Percentiles rank a stretch among this genome's conserved stretches.
Conservation (phyloP, 2,888 invertebrate species). For the Cremastinae sp. region DNA sequence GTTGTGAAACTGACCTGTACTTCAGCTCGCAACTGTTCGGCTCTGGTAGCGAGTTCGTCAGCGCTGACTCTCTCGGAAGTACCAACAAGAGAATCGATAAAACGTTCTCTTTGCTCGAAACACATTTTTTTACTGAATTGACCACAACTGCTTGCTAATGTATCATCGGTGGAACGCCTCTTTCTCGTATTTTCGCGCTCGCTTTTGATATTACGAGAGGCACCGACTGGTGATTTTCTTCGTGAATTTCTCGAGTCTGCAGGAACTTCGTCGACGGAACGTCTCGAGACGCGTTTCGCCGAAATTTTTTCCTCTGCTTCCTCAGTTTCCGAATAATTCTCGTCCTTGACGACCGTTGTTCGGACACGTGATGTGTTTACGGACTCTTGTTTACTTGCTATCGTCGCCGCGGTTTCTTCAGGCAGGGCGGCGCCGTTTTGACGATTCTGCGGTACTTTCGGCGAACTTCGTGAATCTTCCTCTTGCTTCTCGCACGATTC, state of each 20-base stretch:
- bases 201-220: slow-evolving; percentile 52
- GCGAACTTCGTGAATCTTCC: slow-evolving; percentile 71
- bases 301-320: slow-evolving; percentile 62
- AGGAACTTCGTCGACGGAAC: slow-evolving; percentile 52
- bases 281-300: slow-evolving; percentile 43
- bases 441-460: slow-evolving; percentile 76
- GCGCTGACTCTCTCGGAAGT: slow-evolving; percentile 73
- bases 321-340: slow-evolving; percentile 62
- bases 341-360: slow-evolving; percentile 58
- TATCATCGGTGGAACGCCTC: slow-evolving; percentile 67
- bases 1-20: slow-evolving; percentile 75
- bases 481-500: slow-evolving; percentile 70
- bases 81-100: slow-evolving; percentile 74
- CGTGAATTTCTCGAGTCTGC: slow-evolving; percentile 70
- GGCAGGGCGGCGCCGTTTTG: slow-evolving; percentile 77
- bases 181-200: slow-evolving; percentile 62
- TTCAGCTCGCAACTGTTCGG: slow-evolving; percentile 75
- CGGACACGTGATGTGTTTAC: slow-evolving; percentile 43
- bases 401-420: slow-evolving; percentile 73
- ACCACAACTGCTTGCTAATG: slow-evolving; percentile 63
- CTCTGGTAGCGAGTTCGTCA: slow-evolving; percentile 74
- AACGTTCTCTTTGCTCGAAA: slow-evolving; percentile 75
- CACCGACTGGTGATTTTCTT: slow-evolving; percentile 58
- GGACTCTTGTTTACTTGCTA: slow-evolving; percentile 59
- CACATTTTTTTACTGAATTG: slow-evolving; percentile 72